Evolutionary conservation across 2,113 vertebrate species (phyloP).

Genomic region (Myiagra hebetior): DNA sequence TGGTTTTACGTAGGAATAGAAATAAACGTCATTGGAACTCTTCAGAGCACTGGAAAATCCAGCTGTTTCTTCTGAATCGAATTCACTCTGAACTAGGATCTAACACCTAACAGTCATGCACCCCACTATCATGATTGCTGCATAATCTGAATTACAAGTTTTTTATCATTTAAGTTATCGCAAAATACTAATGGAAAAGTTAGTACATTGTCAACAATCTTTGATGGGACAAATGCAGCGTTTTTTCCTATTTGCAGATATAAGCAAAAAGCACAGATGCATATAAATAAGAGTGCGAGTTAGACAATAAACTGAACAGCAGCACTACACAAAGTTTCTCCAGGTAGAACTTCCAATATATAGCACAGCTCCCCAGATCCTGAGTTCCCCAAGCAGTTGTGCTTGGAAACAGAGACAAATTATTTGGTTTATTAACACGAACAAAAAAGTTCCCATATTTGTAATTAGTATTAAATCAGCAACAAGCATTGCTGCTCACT

Average conservation of each 20-base stretch:
- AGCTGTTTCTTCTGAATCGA: not conserved
- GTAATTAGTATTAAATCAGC: conserved; percentile 47
- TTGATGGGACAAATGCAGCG: not conserved
- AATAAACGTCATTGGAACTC: not conserved
- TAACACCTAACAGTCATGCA: not conserved
- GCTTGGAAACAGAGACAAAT: not conserved
- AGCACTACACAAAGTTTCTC: not conserved
- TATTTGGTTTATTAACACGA: not conserved
- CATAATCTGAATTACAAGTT: not conserved
- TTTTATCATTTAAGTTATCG: not conserved
- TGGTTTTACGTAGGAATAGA: not conserved
- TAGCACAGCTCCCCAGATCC: not conserved
- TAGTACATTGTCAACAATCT: not conserved
- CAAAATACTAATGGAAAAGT: not conserved
- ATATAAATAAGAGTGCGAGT: not conserved
- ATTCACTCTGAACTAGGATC: not conserved
- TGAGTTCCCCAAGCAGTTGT: not conserved
- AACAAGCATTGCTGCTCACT: conserved; percentile 32
- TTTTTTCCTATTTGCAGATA: not conserved
- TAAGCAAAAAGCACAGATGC: not conserved
- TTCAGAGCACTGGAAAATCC: not conserved
- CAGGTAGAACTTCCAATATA: not conserved
- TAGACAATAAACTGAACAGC: not conserved
- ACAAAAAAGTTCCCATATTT: not conserved
- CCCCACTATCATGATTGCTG: not conserved